Conservation (phyloP, 2,797 vertebrate genomes). For the Phyllotis vaccarum region DNA sequence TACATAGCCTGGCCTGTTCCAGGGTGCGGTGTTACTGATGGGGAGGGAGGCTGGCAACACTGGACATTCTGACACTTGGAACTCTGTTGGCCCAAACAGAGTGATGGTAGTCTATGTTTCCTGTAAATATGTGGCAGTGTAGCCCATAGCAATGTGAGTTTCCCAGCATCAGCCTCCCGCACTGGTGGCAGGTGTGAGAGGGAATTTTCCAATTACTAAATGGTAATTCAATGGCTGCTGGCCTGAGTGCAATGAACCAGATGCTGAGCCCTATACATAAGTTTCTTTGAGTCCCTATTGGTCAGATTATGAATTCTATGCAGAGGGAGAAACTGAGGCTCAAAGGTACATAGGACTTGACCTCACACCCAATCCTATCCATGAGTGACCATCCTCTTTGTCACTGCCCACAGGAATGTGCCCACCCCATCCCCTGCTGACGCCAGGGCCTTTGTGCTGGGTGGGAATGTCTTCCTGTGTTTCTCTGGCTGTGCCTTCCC, state of each 20-base stretch:
- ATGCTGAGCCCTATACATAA: fast-evolving
- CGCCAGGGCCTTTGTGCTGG: slow-evolving; percentile 72
- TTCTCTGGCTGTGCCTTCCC: slow-evolving; percentile 75
- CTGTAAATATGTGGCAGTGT: fast-evolving
- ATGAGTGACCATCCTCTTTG: background rate
- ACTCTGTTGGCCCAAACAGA: background rate
- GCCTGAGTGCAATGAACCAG: background rate
- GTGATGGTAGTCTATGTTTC: background rate
- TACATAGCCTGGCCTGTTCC: fast-evolving
- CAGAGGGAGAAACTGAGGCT: slow-evolving; percentile 42
- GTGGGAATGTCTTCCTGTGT: slow-evolving; percentile 74
- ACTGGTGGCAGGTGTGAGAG: fast-evolving
- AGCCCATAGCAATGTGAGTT: background rate
- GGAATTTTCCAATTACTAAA: background rate
- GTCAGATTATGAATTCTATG: background rate
- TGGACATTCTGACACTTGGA: background rate
- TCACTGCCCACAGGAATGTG: slow-evolving; percentile 48
- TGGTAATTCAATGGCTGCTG: background rate
- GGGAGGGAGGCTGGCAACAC: fast-evolving
- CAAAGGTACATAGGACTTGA: background rate
- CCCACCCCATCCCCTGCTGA: slow-evolving; percentile 50
- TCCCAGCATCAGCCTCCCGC: background rate
- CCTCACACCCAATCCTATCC: background rate
- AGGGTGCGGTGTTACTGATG: no score
- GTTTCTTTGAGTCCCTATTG: fast-evolving